Evolutionary conservation across 2,888 invertebrate genomes (phyloP).

Genomic region (Bhutanitis thaidina): DNA sequence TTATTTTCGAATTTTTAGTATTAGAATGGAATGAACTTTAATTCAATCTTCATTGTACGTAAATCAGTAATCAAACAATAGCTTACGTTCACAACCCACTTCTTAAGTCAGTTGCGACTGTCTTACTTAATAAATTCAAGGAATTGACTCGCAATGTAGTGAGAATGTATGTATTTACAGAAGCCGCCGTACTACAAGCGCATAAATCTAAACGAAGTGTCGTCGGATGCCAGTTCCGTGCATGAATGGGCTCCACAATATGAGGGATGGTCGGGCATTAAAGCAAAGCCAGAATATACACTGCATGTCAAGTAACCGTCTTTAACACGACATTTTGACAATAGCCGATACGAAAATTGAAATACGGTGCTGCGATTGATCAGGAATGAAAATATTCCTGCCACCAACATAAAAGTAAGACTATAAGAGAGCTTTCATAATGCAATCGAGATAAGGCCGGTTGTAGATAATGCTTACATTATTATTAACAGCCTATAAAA

Average conservation of each 20-base stretch:
- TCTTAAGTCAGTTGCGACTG: constrained; percentile 50
- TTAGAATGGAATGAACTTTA: too few species aligned
- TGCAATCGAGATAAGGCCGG: too few species aligned
- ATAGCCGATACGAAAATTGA: constrained; percentile 67
- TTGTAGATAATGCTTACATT: too few species aligned
- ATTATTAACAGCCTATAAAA: too few species aligned
- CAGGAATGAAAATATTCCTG: constrained; percentile 22
- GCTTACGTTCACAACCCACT: constrained; percentile 52
- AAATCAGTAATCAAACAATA: constrained; percentile 67
- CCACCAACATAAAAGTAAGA: background rate
- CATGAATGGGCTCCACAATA: constrained; percentile 61
- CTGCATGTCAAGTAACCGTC: constrained; percentile 46
- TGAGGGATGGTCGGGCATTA: constrained; percentile 63
- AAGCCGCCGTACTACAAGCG: constrained; percentile 63
- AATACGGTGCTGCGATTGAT: constrained; percentile 54
- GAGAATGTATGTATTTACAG: constrained; percentile 71
- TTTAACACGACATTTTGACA: constrained; percentile 68
- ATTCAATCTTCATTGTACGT: constrained; percentile 33
- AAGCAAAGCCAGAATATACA: constrained; percentile 38
- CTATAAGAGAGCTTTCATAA: background rate
- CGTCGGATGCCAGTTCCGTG: constrained; percentile 45
- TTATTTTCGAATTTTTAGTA: too few species aligned
- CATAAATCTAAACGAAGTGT: constrained; percentile 74
- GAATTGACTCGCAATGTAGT: constrained; percentile 62
- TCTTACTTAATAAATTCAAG: constrained; percentile 69